A percentile compares a stretch with the other conserved stretches of the same genome.
Conservation (phyloP, 1,140 invertebrate species). For the Amyelois transitella region DNA sequence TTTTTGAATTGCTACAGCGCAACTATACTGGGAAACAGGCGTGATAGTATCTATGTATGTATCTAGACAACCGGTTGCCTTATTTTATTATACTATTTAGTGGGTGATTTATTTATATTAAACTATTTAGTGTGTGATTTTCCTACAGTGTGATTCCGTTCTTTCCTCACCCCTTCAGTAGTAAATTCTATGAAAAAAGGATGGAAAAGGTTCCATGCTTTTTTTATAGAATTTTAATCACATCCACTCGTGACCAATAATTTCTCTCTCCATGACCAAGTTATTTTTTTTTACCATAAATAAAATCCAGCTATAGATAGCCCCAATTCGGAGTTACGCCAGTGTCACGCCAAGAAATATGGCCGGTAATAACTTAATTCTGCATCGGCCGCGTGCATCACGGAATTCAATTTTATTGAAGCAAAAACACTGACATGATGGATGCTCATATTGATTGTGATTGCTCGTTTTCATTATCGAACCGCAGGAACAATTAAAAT, state of each 20-base stretch:
- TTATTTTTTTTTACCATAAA: neutral
- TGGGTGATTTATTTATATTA: no score
- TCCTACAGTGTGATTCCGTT: no score
- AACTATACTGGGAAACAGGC: no score
- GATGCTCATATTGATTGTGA: conserved; percentile 9
- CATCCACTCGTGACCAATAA: neutral
- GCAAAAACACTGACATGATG: conserved; percentile 22
- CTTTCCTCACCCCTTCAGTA: no score
- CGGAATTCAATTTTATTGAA: conserved; percentile 34
- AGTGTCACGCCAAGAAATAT: conserved; percentile 25
- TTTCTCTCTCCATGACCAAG: neutral
- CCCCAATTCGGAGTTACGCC: neutral
- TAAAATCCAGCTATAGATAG: neutral
- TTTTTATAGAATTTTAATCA: no score
- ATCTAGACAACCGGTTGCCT: no score
- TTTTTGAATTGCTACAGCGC: no score
- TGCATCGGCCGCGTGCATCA: conserved; percentile 13
- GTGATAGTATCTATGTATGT: no score
- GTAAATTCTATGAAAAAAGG: no score
- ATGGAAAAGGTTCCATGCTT: no score
- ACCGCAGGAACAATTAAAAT: neutral
- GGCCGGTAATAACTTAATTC: conserved; percentile 39
- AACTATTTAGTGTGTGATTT: no score
- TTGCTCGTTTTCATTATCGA: conserved; percentile 17
- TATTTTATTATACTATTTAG: no score